Percentiles rank a stretch among this genome's conserved stretches.
These are phyloP conservation scores for Mesoligia furuncula DNA, from an alignment of 2,888 invertebrate species.

Conservation along the genomic window DNA sequence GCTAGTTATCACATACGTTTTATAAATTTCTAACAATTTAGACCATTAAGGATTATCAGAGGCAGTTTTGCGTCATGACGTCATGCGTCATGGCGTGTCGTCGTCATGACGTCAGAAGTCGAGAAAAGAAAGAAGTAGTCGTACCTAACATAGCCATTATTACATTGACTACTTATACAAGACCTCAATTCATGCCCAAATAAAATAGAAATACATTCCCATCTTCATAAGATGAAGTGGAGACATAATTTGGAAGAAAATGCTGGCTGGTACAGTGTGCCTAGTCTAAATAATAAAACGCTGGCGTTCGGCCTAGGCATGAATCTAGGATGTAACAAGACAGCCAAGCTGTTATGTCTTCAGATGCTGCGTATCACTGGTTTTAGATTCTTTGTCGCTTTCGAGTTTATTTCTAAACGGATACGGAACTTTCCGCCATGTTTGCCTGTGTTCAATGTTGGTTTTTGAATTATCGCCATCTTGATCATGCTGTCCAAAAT, in stretches of 20 bases:
- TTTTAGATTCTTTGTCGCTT: slow-evolving; percentile 34
- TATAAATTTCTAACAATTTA: neutral
- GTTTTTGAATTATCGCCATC: neutral
- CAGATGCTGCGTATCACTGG: slow-evolving; percentile 36
- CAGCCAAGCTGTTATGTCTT: slow-evolving; percentile 67
- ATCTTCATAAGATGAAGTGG: slow-evolving; percentile 71
- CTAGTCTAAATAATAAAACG: slow-evolving; percentile 79
- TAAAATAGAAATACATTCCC: slow-evolving; percentile 42
- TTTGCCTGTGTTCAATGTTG: neutral
- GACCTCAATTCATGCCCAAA: slow-evolving; percentile 30
- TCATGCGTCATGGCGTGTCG: too few species aligned
- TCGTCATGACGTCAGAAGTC: neutral
- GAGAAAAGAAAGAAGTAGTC: neutral
- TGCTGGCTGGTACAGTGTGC: slow-evolving; percentile 71
- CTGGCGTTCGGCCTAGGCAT: slow-evolving; percentile 75
- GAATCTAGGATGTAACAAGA: slow-evolving; percentile 75
- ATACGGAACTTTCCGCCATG: neutral
- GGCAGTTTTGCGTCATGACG: neutral
- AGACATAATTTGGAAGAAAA: slow-evolving; percentile 70
- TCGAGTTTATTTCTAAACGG: slow-evolving; percentile 12
- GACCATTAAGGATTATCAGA: neutral
- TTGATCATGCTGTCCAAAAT: neutral
- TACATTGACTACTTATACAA: slow-evolving; percentile 16
- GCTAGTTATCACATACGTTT: too few species aligned
- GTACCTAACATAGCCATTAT: slow-evolving; percentile 14